phyloP scores from a whole-genome alignment of 1,140 invertebrate species.

The Drosophila seguyi region DNA sequence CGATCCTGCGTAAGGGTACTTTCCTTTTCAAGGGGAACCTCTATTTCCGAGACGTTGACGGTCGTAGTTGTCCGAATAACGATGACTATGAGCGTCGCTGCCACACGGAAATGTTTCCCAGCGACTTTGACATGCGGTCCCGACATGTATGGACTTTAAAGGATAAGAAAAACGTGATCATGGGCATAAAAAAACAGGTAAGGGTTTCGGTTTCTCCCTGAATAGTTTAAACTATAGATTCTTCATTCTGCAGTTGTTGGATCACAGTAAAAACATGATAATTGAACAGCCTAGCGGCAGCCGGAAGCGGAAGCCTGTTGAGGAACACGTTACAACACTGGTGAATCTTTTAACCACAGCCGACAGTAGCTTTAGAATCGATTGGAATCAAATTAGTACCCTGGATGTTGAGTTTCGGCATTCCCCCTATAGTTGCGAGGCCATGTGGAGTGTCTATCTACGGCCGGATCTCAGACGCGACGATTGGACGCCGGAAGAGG shows the following conservation, averaged over 20 bases:
- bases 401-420: constrained; percentile 85
- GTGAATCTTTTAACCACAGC: constrained; percentile 45
- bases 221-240: too few relatives aligned
- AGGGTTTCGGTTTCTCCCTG: background rate
- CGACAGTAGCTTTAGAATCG: constrained; percentile 68
- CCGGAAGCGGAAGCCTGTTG: constrained; percentile 39
- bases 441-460: constrained; percentile 89
- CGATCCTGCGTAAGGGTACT: constrained; percentile 64
- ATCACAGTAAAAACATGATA: constrained; percentile 20
- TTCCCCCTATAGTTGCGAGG: constrained; percentile 86
- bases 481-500: constrained; percentile 88
- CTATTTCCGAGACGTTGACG: constrained; percentile 73
- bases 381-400: constrained; percentile 85
- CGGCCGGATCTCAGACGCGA: constrained; percentile 88
- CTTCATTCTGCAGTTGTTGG: constrained; percentile 42
- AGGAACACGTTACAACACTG: constrained; percentile 41
- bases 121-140: constrained; percentile 70
- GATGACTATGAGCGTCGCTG: constrained; percentile 72
- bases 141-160: constrained; percentile 67
- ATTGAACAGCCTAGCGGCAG: background rate
- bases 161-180: constrained; percentile 72
- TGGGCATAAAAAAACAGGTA: constrained; percentile 80
- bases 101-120: constrained; percentile 76
- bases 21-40: constrained; percentile 77
- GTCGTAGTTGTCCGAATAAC: constrained; percentile 77